Base-by-base conservation (phyloP, 2,888 invertebrate species). In the Trachelus tabidus region DNA sequence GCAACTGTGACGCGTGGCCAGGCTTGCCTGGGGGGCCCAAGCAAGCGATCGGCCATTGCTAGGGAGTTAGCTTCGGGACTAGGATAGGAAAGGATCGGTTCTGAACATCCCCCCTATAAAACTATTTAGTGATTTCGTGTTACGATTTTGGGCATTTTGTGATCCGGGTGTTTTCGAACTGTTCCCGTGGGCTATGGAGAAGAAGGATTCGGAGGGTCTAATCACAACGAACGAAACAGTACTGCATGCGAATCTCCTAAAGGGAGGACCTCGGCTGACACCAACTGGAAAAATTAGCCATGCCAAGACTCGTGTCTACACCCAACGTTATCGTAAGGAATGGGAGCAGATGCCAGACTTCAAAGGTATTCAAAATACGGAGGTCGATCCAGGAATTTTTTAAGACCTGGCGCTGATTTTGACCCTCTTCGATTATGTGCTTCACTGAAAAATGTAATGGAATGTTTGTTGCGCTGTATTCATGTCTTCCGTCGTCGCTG, bases 261-360 rank as follows among this genome's bases (percentile, higher is more conserved):
- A n/a, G n/a, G 68, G 34, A 9, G 69, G n/a, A 31, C 82, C 85
- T 69, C 85, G 89, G 76, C 85, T 89, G 30, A 91, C 91, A 31
- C 91, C 91, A 37, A 91, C 91, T 69, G 91, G 91, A 30, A 91
- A 91, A 90, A 89, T 91, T 80, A 91, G 91, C 81, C 89, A 90
- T 82, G 91, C 91, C 9, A 91, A 91, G 82, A 91, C 91, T 4
- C 88, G 91, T 3, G 91, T 91, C 86, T 94, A 94, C 82, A 94
- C 93, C 79, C 94, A 94, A 87, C 92, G 93, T 1, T 94, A 94
- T 85, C 91, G 94, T 31, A 92, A 92, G 83, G 94, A 94, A 82
- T 94, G 94, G 94, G 94, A 94, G 87, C 91, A 91, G 82, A 93
- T 93, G 92, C 92, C 93, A 0, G 94, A 94, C 90, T 94, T 94